Evolutionary conservation across 2,113 vertebrate species (phyloP).

Genomic region (Dromiciops gliroides): DNA sequence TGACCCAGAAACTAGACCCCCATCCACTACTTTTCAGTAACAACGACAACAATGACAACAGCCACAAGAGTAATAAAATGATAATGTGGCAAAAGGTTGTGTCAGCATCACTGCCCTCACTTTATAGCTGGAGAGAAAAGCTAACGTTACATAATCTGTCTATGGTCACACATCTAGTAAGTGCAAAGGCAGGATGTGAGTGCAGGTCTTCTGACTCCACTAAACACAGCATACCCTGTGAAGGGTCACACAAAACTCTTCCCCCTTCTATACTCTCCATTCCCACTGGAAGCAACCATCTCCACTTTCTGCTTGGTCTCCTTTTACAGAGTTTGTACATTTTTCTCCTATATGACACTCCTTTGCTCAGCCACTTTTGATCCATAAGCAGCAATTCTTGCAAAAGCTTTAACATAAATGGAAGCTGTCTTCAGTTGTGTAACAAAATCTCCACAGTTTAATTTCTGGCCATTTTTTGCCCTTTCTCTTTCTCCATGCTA

Average conservation of each 20-base stretch:
- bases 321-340: background rate
- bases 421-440: background rate
- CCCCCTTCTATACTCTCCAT: background rate
- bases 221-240: background rate
- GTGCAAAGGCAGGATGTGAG: slow-evolving; percentile 41
- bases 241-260: background rate
- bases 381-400: background rate
- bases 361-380: background rate
- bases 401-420: background rate
- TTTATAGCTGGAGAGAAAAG: slow-evolving; percentile 43
- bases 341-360: background rate
- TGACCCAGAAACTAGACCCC: background rate
- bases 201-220: background rate
- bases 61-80: background rate
- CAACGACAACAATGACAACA: background rate
- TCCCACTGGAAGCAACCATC: background rate
- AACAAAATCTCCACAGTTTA: background rate
- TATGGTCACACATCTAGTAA: slow-evolving; percentile 1
- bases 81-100: background rate
- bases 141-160: slow-evolving; percentile 40
- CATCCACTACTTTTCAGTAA: no score
- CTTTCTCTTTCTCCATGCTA: background rate
- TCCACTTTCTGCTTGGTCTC: background rate
- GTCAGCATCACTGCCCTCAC: slow-evolving; percentile 6
- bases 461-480: background rate